Base-by-base conservation (phyloP, 2,113 vertebrate species). In the Chloroceryle aenea region DNA sequence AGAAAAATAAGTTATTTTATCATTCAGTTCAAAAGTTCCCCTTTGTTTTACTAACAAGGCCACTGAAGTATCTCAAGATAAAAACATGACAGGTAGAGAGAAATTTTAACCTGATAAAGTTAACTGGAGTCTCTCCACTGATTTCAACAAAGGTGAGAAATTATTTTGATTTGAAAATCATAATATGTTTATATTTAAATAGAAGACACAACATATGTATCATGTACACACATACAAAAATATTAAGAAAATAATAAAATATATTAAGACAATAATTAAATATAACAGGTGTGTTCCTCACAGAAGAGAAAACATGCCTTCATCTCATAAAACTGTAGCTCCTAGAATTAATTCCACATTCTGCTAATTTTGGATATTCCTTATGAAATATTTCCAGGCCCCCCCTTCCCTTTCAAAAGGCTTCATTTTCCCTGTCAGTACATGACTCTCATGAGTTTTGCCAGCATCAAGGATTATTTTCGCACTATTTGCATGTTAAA, bases 381-480 rank as follows among this genome's bases (percentile, higher is more conserved):
- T 55, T 7, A 5, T 10, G 17, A 23, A 1, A 42, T 87, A 81
- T 89, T 84, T 73, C 9, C 14, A 26, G 2, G 22, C 47, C 2
- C 2, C 2, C 7, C 25, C 42, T 7, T 20, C 5, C 32, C 9
- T 12, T 14, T 6, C 13, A 4, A 20, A 85, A 63, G 1, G 1
- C 21, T 19, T 74, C 45, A 14, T 50, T 89, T 89, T 77, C 52
- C 14, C 50, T 42, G 17, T 21, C 4, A 87, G 77, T 85, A 81
- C 10, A 63, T 43, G 10, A n/a, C 6, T 90, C 73, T 67, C 15
- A 72, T 50, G 61, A 89, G 47, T 68, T 86, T 93, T 85, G 53
- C 73, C 48, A 85, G 43, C 21, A 92, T 73, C 47, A 78, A 88
- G 27, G 87, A 85, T 91, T 91, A 89, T 91, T 95, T 92, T 82